Evolutionary conservation across 1,140 invertebrate genomes (phyloP), one percentile per base, ranked within the genome.

Genomic region (Drosophila nebulosa): DNA sequence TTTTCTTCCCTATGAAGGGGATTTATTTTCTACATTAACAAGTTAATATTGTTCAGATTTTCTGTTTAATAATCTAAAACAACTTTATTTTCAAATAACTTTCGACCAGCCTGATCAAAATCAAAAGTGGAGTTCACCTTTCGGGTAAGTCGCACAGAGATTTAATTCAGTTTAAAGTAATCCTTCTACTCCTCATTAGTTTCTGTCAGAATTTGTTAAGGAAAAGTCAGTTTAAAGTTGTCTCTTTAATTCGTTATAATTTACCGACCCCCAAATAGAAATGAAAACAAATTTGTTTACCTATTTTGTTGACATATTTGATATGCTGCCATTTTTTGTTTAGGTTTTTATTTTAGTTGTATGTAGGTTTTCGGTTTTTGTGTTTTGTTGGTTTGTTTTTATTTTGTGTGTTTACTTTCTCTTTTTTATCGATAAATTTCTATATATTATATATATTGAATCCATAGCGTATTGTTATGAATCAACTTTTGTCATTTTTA

Each of bases 221-320:
- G n/a, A n/a, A n/a, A n/a, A n/a, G n/a, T n/a, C n/a, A n/a, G n/a
- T n/a, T n/a, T n/a, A n/a, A n/a, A n/a, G n/a, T n/a, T n/a, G n/a
- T n/a, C n/a, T n/a, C n/a, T n/a, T n/a, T n/a, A n/a, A n/a, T n/a
- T n/a, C n/a, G n/a, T n/a, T n/a, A n/a, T n/a, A n/a, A 32, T 32
- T 32, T 32, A 1, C 30, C 30, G 21, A 21, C 18, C 53, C 46
- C 26, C 10, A 14, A 21, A 46, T 57, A 22, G 12, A 55, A 64
- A 50, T 26, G 0, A 26, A 51, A 66, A 39, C 55, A 76, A 39
- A 65, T 61, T 32, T 42, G 59, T 27, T 39, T 53, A 75, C 36
- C 55, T 74, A 74, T 66, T 74, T 62, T 63, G 51, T 79, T 79
- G 69, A 84, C 76, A 84, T 86, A 86, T 84, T 80, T 84, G 81